Conservation (phyloP, 2,888 invertebrate genomes). For the Calliopum simillimum region DNA sequence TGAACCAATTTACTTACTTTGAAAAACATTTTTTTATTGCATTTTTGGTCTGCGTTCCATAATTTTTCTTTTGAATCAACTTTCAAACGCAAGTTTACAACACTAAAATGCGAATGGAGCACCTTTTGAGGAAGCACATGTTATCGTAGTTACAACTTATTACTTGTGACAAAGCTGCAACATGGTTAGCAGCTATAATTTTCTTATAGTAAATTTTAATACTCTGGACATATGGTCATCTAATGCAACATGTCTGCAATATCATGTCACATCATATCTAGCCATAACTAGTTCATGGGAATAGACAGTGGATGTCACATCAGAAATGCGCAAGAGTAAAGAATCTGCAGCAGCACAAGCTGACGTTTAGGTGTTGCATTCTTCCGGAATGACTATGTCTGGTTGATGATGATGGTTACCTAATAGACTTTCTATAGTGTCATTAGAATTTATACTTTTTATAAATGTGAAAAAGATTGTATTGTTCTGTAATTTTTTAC, state of each 20-base stretch:
- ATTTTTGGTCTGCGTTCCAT: no score
- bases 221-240: constrained; percentile 7
- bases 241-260: constrained; percentile 40
- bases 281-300: constrained; percentile 36
- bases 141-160: neutral
- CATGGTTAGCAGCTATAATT: no score
- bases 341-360: neutral
- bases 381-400: neutral
- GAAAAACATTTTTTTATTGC: no score
- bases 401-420: no score
- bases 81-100: no score
- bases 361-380: neutral
- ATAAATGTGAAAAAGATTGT: no score
- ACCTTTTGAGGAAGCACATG: constrained; percentile 5
- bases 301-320: constrained; percentile 31
- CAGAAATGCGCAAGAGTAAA: constrained; percentile 33
- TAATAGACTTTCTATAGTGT: no score
- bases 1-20: no score
- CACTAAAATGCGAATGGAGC: neutral
- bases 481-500: no score
- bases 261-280: constrained; percentile 38
- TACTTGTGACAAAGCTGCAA: no score
- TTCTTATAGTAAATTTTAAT: neutral
- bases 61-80: no score
- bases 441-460: no score